phyloP scores from a whole-genome alignment of 2,888 invertebrate species.

The Clivina fossor region DNA sequence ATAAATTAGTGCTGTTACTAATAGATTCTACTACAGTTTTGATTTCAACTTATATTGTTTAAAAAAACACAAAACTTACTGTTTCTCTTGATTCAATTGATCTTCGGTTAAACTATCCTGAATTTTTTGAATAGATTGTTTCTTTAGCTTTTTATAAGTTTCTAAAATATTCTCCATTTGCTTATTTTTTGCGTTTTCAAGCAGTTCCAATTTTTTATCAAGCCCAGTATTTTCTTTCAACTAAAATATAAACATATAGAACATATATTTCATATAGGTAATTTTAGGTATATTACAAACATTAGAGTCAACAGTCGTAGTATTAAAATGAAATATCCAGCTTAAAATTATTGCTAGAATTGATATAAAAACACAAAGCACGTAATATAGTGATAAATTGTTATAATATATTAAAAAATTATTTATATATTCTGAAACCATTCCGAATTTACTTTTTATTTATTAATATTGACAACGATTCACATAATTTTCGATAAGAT shows the following conservation, averaged over 20 bases:
- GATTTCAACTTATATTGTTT: neutral
- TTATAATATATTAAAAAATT: constrained; percentile 26
- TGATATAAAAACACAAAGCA: constrained; percentile 23
- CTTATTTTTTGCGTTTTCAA: neutral
- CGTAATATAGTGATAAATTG: constrained; percentile 29
- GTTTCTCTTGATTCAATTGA: constrained; percentile 44
- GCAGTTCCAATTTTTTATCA: constrained; percentile 15
- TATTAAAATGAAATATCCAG: constrained; percentile 24
- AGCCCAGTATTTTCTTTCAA: neutral
- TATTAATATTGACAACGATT: no score
- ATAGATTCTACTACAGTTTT: no score
- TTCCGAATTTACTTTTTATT: no score
- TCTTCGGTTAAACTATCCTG: constrained; percentile 43
- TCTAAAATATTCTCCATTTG: constrained; percentile 16
- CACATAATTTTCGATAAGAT: no score
- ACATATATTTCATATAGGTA: neutral
- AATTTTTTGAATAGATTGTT: constrained; percentile 37
- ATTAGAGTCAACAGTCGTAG: neutral
- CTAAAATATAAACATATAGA: neutral
- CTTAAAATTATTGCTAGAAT: constrained; percentile 23
- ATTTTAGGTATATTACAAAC: constrained; percentile 1
- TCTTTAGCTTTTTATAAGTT: constrained; percentile 14
- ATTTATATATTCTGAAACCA: constrained; percentile 19
- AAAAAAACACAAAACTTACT: constrained; percentile 39
- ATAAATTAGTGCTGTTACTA: no score